These are phyloP conservation scores for Philotrypesis tridentata DNA, from an alignment of 1,140 invertebrate genomes.

Conservation along the genomic window DNA sequence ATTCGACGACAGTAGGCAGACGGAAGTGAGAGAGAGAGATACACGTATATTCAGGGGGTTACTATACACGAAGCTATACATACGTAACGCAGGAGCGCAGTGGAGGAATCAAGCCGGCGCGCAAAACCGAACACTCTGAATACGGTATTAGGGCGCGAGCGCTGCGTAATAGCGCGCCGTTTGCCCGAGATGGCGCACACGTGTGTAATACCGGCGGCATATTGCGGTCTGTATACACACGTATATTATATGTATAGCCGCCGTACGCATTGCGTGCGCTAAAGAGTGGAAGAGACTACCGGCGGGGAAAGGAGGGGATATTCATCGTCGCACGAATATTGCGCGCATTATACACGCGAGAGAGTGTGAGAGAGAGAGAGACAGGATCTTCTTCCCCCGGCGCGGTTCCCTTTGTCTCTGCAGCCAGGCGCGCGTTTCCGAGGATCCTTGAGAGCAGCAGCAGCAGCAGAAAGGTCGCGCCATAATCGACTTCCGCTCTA, in stretches of 20 bases:
- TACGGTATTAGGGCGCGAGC: constrained; percentile 60
- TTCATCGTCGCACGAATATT: constrained; percentile 42
- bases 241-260: neutral
- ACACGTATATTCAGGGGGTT: constrained; percentile 53
- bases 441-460: constrained; percentile 17
- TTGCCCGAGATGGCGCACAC: neutral
- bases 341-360: constrained; percentile 16
- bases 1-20: constrained; percentile 29
- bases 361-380: neutral
- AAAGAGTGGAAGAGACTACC: too few relatives aligned
- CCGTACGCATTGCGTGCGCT: neutral
- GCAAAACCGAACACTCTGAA: constrained; percentile 55
- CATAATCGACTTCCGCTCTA: constrained; percentile 48
- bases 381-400: neutral
- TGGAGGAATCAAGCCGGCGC: constrained; percentile 58
- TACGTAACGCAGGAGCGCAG: too few relatives aligned
- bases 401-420: constrained; percentile 46
- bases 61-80: too few relatives aligned
- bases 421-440: constrained; percentile 10
- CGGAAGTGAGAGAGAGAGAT: constrained; percentile 12
- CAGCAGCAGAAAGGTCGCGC: constrained; percentile 25
- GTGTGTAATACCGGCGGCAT: constrained; percentile 7
- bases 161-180: constrained; percentile 4
- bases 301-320: constrained; percentile 17
- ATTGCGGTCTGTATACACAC: constrained; percentile 13